Base-by-base conservation (phyloP, 2,797 vertebrate genomes). In the Percopsis omiscomaycus region DNA sequence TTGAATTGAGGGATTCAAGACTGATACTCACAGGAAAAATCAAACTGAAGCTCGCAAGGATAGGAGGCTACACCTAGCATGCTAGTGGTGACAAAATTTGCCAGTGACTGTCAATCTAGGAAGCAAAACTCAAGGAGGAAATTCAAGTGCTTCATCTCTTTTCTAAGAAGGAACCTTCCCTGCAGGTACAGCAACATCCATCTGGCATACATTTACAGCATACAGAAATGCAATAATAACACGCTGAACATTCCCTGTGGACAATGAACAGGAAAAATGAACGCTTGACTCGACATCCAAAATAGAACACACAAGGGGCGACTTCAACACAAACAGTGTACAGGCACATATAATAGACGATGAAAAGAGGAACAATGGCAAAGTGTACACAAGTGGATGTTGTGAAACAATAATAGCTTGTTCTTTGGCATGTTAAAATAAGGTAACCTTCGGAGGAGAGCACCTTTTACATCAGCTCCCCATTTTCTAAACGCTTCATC, bases 181-280 rank as follows among this genome's bases (percentile, higher is more conserved):
- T 74, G 77, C 85, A 84, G 70, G 79, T 78, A 69, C 66, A 75
- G 67, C 78, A 64, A 57, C 6, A 75, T 86, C 89, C 90, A 91
- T 89, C 86, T 89, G 85, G 88, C 85, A 86, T 77, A 86, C 80
- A 88, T 88, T 89, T 87, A 84, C 81, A 85, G 69, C 80, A 79
- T 78, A 88, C 84, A 83, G 78, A 84, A 88, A 81, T 76, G 71
- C 83, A 85, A 86, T 86, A 89, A 89, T 86, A 88, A 88, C 84
- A 81, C 63, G 27, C 55, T 55, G 66, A 84, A 77, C 30, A 79
- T 64, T 87, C 88, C 86, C 77, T 61, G 73, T 84, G 79, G 88
- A 86, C 82, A 74, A 69, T 15, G 57, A 81, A 83, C 86, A 87
- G 87, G 86, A 84, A 86, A 88, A 84, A 22, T 75, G 71, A 88